Conservation (phyloP, 2,113 vertebrate species). For the Phalacrocorax carbo region DNA sequence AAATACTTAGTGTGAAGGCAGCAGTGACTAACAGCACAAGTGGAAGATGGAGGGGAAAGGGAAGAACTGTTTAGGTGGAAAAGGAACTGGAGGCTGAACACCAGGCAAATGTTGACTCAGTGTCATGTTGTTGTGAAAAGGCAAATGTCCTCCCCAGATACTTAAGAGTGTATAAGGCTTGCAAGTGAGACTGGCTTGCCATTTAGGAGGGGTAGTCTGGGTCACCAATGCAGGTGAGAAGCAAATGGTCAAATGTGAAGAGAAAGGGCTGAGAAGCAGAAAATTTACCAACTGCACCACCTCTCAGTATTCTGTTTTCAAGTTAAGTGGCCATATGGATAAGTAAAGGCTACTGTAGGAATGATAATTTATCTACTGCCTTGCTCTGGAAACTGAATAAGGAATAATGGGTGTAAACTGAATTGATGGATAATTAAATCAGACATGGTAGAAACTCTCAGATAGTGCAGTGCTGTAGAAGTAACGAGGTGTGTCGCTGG, state of each 20-base stretch:
- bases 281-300: neutral
- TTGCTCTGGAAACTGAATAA: neutral
- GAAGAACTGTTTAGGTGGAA: neutral
- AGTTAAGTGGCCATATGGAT: neutral
- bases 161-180: neutral
- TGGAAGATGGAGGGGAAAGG: neutral
- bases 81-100: neutral
- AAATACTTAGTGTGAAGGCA: neutral
- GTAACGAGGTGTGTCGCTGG: neutral
- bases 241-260: neutral
- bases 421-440: neutral
- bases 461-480: neutral
- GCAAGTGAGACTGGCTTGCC: neutral
- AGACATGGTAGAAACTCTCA: neutral
- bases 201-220: neutral
- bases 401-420: neutral
- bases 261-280: neutral
- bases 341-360: neutral
- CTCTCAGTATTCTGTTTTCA: neutral
- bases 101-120: neutral
- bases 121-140: neutral
- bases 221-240: neutral
- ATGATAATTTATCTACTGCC: neutral
- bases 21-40: neutral
- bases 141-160: neutral